Evolutionary conservation across 2,888 invertebrate genomes (phyloP), one percentile per base, ranked within the genome.

Genomic region (Cremastinae sp.): DNA sequence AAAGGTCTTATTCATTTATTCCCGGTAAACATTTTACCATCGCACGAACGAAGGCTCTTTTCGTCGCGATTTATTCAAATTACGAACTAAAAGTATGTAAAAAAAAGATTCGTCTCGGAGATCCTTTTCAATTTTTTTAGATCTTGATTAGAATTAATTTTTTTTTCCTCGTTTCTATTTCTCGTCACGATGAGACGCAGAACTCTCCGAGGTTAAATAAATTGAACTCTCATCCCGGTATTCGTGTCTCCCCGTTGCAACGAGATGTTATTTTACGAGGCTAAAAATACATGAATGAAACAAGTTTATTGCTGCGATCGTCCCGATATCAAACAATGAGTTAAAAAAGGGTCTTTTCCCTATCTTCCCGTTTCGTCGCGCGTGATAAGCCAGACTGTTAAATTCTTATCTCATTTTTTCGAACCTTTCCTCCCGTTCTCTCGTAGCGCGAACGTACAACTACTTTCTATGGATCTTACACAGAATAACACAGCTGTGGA

Each of bases 181-280:
- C 7, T 28, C 16, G 74, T 47, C 51, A 51, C 39, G 41, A 64
- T 41, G 59, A 45, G 59, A 58, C 55, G 75, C 68, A 59, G 75
- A 68, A 71, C 55, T 61, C 49, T 49, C 43, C 53, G 79, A 79
- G 79, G 79, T 80, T 77, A 79, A 75, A 79, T 79, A 59, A 80
- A 80, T 80, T 79, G 75, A 75, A 59, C 75, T 58, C 45, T 39
- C 66, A 59, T 55, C 74, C 53, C 12, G 37, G 20, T 28, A 56
- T 9, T 45, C 18, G 5, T 10, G 70, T 22, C 49, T 64, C 51
- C 58, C 43, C 37, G 55, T 49, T 72, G 47, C 72, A 69, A 75
- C 58, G 58, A 65, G 59, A 71, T 68, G n/a, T n/a, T n/a, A 43
- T 22, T 59, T 22, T 14, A 43, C 49, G 18, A 1, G 49, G 58